Conservation (phyloP, 2,113 vertebrate species). For the Rhabdomys dilectus region DNA sequence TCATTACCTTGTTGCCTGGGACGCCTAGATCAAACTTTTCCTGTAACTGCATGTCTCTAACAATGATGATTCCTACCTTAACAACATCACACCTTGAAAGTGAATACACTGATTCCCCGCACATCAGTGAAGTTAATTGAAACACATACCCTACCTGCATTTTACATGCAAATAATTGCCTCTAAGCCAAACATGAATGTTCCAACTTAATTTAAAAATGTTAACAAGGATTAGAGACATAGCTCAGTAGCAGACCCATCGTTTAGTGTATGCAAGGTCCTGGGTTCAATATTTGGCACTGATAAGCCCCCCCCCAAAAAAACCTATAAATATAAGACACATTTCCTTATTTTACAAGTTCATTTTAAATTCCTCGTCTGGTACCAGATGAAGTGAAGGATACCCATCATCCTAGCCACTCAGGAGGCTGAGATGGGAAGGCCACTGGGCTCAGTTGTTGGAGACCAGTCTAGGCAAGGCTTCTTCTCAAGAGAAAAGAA, state of each 20-base stretch:
- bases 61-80: constrained; percentile 1
- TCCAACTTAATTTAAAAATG: constrained; percentile 17
- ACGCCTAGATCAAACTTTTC: background rate
- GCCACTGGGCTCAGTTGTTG: background rate
- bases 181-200: constrained; percentile 40
- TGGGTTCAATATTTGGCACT: background rate
- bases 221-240: background rate
- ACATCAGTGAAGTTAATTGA: constrained; percentile 47
- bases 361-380: constrained; percentile 53
- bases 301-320: background rate
- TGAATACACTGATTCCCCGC: background rate
- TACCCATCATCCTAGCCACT: background rate
- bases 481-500: background rate
- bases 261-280: background rate
- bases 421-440: background rate
- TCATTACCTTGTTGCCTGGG: background rate
- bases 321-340: background rate
- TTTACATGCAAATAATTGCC: constrained; percentile 36
- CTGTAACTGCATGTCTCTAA: background rate
- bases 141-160: background rate
- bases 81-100: background rate
- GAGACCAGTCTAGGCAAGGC: background rate
- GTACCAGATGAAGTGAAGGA: background rate
- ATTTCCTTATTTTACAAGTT: constrained; percentile 44
- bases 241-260: background rate